A percentile compares a stretch with the other conserved stretches of the same genome.
Conservation (phyloP, 2,797 vertebrate species). For the Sibirionetta formosa region DNA sequence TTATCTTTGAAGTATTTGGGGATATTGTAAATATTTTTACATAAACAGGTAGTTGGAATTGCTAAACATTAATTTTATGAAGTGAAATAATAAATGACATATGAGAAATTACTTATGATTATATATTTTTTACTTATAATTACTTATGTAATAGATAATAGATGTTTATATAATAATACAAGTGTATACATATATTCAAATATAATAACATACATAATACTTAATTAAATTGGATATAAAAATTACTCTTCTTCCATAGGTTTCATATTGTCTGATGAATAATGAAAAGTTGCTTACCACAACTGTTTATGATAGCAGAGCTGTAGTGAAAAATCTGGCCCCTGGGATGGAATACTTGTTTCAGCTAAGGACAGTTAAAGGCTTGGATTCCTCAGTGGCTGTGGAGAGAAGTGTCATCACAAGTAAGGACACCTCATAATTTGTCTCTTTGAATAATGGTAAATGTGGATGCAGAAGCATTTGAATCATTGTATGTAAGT, state of each 20-base stretch:
- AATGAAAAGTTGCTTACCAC: constrained; percentile 69
- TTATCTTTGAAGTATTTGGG: not conserved
- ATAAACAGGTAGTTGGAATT: not conserved
- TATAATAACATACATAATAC: not conserved
- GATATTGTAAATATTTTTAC: not conserved
- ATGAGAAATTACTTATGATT: not conserved
- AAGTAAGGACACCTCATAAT: constrained; percentile 81
- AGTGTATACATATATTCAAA: not conserved
- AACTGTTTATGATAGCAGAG: constrained; percentile 71
- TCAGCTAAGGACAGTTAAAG: constrained; percentile 86
- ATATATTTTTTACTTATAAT: not conserved
- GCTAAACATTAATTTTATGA: not conserved
- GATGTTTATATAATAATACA: not conserved
- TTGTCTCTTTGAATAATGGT: not conserved
- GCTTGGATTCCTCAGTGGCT: constrained; percentile 80
- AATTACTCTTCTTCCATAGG: constrained; percentile 72
- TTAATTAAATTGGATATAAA: not conserved
- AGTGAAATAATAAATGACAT: not conserved
- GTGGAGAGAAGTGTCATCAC: constrained; percentile 84
- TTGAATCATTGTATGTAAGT: not conserved
- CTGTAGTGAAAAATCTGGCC: constrained; percentile 84
- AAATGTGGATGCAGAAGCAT: not conserved
- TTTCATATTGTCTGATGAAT: constrained; percentile 77
- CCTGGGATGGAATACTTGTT: constrained; percentile 88
- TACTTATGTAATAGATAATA: not conserved